These are phyloP conservation scores for Alloplasta piceator DNA, from an alignment of 2,888 invertebrate genomes.

Conservation along the genomic window DNA sequence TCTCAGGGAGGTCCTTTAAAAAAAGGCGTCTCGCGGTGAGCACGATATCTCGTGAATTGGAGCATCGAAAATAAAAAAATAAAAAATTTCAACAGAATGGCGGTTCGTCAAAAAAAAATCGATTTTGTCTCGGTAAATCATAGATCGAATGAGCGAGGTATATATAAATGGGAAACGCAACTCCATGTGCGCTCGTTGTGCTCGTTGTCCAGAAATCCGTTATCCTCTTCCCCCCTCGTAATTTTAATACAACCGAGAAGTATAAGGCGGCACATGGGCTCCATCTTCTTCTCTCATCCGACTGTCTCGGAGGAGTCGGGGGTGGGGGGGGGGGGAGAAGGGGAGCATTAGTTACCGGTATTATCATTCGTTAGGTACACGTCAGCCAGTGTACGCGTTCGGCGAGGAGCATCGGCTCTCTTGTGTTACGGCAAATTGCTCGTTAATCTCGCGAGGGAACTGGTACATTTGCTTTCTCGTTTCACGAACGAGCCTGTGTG, in stretches of 20 bases:
- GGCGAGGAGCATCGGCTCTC: conserved; percentile 29
- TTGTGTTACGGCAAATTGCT: conserved; percentile 62
- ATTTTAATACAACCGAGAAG: conserved; percentile 61
- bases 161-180: too few species aligned
- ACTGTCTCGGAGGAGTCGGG: too few species aligned
- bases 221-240: conserved; percentile 61
- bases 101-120: too few species aligned
- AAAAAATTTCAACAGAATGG: too few species aligned
- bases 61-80: too few species aligned
- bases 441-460: conserved; percentile 62
- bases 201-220: conserved; percentile 55
- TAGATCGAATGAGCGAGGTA: too few species aligned
- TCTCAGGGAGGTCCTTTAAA: too few species aligned
- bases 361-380: conserved; percentile 66
- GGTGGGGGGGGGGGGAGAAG: conserved; percentile 34
- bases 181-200: too few species aligned
- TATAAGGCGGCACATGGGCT: conserved; percentile 47
- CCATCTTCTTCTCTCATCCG: conserved; percentile 7
- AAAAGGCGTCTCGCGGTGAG: too few species aligned
- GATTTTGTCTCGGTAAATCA: too few species aligned
- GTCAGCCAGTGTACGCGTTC: conserved; percentile 32
- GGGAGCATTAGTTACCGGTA: conserved; percentile 65
- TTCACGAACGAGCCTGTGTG: conserved; percentile 23
- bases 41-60: too few species aligned
- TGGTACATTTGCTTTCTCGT: conserved; percentile 59